Base-by-base conservation (phyloP, 1,140 invertebrate species). In the Kradibia gibbosae region DNA sequence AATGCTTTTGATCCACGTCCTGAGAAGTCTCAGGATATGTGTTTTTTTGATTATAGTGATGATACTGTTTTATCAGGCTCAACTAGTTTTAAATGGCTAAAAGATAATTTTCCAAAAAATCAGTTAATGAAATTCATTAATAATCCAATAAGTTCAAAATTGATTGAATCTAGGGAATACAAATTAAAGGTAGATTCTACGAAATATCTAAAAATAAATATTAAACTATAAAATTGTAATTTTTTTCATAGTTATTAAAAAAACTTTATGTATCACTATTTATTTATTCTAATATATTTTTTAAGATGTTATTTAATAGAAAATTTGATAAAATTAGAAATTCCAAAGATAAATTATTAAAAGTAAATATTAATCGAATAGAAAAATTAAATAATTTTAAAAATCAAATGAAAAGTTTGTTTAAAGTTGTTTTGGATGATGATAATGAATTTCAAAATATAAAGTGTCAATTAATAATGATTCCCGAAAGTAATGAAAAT, bases 291-390 rank as follows among this genome's bases (percentile, higher is more conserved):
- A 31, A 28, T n/a, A 70, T 34, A 53, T 82, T 36, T 71, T 53
- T 88, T 10, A 83, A 91, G 84, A 84, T 87, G 25, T 85, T 89
- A 75, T 93, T 93, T 78, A 93, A 93, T 77, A 85, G 91, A 80
- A 81, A 86, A 22, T 93, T 93, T 78, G 87, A 92, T 22, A 84
- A 90, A 74, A 91, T 90, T 13, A 91, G 88, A 72, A 25, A 15
- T 1, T 20, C 76, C 13, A 89, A 89, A 65, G 55, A 78, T n/a
- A 62, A 28, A 5, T 83, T 88, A 83, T 82, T 91, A 36, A 67
- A 82, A 31, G 45, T 72, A n/a, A 82, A 86, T 1, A 83, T 55
- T 4, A 53, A 87, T 8, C 83, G 81, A 0, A 86, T 88, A 17
- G 60, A 83, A 2, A 86, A 82, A 42, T 82, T 89, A 17, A 65